Evolutionary conservation across 2,888 invertebrate genomes (phyloP), one percentile per base, ranked within the genome.

Genomic region (Ametastegia equiseti): DNA sequence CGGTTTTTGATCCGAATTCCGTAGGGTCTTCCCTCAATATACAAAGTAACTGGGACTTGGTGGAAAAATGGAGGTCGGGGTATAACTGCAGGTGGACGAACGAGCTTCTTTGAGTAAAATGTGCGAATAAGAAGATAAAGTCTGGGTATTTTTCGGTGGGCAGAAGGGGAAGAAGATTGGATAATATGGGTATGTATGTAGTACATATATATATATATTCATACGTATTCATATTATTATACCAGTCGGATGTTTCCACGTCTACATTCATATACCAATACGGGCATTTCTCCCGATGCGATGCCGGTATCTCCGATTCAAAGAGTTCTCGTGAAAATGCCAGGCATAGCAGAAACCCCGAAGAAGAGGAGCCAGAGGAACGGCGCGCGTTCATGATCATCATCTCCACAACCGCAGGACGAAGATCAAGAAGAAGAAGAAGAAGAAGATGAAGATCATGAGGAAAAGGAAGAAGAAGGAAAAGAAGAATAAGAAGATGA

Each of bases 301-400:
- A 84, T 84, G 86, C 84, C 88, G 19, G 47, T 50, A 60, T 54
- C n/a, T 78, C 42, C 78, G 78, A 78, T 78, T 78, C 88, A 89
- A 89, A 89, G 88, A 88, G 84, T 88, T 88, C 88, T 88, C 88
- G 89, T 88, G 89, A 89, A 90, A 91, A 91, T 91, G 88, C 91
- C 90, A 86, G 82, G 86, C 89, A 91, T 91, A 89, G 89, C 89
- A 86, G 2, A 57, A 27, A 36, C 19, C 60, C 42, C 7, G 7
- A 11, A 27, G 75, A 11, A 15, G 30, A 45, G 27, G 30, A 27
- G 9, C 30, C 30, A 9, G 6, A 23, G 69, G 45, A 71, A 15
- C 30, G 23, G 60, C 30, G 30, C 60, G 13, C 60, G 60, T 60
- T 60, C n/a, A n/a, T n/a, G 27, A 60, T 60, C 60, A 30, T 60